Base-by-base conservation (phyloP, 2,113 vertebrate species). In the Ornithorhynchus anatinus region DNA sequence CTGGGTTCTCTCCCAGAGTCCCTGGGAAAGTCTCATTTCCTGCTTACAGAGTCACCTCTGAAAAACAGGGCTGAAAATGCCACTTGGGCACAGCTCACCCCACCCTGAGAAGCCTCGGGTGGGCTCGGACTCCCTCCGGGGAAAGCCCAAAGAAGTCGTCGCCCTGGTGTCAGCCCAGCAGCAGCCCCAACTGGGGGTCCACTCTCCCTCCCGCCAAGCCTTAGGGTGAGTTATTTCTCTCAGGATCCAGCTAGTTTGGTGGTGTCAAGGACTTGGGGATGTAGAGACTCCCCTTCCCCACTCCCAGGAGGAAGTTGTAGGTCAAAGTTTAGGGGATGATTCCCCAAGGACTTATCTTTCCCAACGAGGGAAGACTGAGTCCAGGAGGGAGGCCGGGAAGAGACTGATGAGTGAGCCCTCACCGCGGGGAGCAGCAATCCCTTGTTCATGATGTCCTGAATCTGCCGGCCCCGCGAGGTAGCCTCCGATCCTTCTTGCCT, bases 401-500 rank as follows among this genome's bases (percentile, higher is more conserved):
- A 27, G n/a, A 19, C 20, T 1, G 8, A 16, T 8, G 16, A 16
- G 1, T 5, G 11, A 33, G n/a, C n/a, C 39, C 80, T 87, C 60
- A 86, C 85, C 25, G 48, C 65, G 29, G 84, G 84, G 33, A 89
- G 79, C 27, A 86, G 67, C 5, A 56, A 73, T 4, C 83, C 83
- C 38, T 72, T 75, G 29, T 53, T 27, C 84, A 86, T 63, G 60
- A 83, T 15, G 8, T 85, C 71, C 5, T 8, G 16, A 31, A 83
- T 80, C 33, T 77, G 48, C n/a, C 2, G n/a, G 8, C 82, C 71
- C 20, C 13, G 13, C 10, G 2, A 3, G 2, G 75, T 82, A 11
- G 44, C 42, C 14, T 4, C 8, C 2, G 35, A 68, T 36, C 77
- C 73, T 25, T 89, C 80, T 11, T 69, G 59, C 23, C 31, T 4